Percentiles rank a stretch among this genome's conserved stretches.
phyloP scores from a whole-genome alignment of 2,888 invertebrate genomes.

The Stictocephala bisonia region DNA sequence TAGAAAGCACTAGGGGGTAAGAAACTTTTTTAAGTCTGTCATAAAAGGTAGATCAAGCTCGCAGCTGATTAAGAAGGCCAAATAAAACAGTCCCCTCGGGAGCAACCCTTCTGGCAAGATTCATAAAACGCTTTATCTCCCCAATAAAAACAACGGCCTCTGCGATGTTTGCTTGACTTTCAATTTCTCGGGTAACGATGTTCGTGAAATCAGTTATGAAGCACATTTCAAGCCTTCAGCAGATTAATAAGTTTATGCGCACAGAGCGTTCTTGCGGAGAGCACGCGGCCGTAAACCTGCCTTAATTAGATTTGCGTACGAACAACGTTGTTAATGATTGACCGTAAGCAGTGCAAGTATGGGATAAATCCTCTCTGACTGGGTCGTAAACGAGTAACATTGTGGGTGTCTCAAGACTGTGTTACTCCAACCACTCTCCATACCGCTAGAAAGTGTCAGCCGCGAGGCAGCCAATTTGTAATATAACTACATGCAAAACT shows the following conservation, averaged over 20 bases:
- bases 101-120: conserved; percentile 25
- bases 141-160: conserved; percentile 14
- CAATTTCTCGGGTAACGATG: conserved; percentile 32
- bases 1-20: too few species aligned
- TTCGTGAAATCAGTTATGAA: conserved; percentile 30
- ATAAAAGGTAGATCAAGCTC: background rate
- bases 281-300: background rate
- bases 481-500: too few species aligned
- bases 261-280: conserved; percentile 6
- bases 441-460: too few species aligned
- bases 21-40: too few species aligned
- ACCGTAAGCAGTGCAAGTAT: background rate
- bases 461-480: too few species aligned
- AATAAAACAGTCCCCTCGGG: conserved; percentile 23
- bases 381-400: conserved; percentile 1
- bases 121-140: conserved; percentile 26
- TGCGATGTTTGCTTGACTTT: conserved; percentile 21
- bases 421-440: too few species aligned
- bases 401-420: too few species aligned
- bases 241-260: conserved; percentile 33
- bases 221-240: conserved; percentile 19
- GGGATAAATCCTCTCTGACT: conserved; percentile 3
- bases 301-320: conserved; percentile 28
- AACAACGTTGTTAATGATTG: conserved; percentile 24
- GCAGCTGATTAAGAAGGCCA: conserved; percentile 24